Evolutionary conservation across 2,113 vertebrate genomes (phyloP).

Genomic region (Lipophrys pholis): DNA sequence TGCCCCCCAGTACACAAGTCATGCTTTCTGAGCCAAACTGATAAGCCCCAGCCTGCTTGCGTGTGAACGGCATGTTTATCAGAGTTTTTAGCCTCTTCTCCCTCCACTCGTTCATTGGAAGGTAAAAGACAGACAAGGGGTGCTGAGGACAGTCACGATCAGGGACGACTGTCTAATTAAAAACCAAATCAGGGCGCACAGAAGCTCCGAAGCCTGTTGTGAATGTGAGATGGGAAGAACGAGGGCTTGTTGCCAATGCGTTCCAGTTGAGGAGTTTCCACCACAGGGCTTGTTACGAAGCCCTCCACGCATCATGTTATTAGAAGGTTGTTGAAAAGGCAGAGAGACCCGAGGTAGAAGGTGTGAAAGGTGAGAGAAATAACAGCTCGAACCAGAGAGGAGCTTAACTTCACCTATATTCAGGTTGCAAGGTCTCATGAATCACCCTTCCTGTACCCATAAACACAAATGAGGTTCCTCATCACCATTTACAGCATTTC

Average conservation of each 20-base stretch:
- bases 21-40: neutral
- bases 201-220: too few relatives aligned
- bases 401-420: neutral
- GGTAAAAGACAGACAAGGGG: neutral
- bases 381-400: neutral
- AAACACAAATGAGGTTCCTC: constrained; percentile 27
- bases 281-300: too few relatives aligned
- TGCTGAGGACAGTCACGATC: constrained; percentile 7
- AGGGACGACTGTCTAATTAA: constrained; percentile 2
- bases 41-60: neutral
- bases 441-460: constrained; percentile 16
- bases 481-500: constrained; percentile 34
- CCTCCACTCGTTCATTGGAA: too few relatives aligned
- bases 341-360: neutral
- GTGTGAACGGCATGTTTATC: too few relatives aligned
- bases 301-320: too few relatives aligned
- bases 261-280: too few relatives aligned
- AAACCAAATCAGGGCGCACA: constrained; percentile 5
- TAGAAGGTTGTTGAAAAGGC: neutral
- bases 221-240: too few relatives aligned
- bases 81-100: too few relatives aligned
- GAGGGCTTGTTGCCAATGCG: neutral
- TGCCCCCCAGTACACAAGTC: neutral
- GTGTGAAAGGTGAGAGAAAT: neutral
- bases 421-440: constrained; percentile 11